Evolutionary conservation across 2,113 vertebrate species (phyloP).

Genomic region (Carassius carassius): DNA sequence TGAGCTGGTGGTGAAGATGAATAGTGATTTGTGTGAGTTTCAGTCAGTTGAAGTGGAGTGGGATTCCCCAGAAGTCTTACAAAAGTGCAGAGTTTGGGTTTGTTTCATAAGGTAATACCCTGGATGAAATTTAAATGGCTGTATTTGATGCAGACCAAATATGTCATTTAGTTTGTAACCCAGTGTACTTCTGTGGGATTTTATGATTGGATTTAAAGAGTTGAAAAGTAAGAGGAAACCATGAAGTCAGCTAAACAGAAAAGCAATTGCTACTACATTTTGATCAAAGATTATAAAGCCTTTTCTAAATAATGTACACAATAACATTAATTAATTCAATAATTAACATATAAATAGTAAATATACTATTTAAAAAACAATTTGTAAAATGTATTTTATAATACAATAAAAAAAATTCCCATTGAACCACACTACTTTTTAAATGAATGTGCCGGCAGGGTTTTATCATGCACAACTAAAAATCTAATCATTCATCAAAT

Average conservation of each 20-base stretch:
- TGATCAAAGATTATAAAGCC: not conserved
- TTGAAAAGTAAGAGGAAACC: no score
- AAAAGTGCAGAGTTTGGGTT: not conserved
- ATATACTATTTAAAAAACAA: not conserved
- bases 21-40: not conserved
- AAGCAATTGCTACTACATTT: not conserved
- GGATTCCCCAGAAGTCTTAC: not conserved
- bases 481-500: no score
- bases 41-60: slow-evolving; percentile 10
- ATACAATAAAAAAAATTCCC: no score
- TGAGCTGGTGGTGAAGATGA: not conserved
- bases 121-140: not conserved
- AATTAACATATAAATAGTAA: not conserved
- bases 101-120: not conserved
- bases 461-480: no score
- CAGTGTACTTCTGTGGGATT: not conserved
- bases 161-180: not conserved
- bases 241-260: not conserved
- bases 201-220: not conserved
- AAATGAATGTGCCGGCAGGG: no score
- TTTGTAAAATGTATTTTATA: no score
- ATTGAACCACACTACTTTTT: no score
- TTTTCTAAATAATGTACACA: not conserved
- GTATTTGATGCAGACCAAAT: not conserved
- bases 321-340: not conserved